Base-by-base conservation (phyloP, 30 jellyfish, hydroid and myxozoan genomes). In the Sanderia malayensis region DNA sequence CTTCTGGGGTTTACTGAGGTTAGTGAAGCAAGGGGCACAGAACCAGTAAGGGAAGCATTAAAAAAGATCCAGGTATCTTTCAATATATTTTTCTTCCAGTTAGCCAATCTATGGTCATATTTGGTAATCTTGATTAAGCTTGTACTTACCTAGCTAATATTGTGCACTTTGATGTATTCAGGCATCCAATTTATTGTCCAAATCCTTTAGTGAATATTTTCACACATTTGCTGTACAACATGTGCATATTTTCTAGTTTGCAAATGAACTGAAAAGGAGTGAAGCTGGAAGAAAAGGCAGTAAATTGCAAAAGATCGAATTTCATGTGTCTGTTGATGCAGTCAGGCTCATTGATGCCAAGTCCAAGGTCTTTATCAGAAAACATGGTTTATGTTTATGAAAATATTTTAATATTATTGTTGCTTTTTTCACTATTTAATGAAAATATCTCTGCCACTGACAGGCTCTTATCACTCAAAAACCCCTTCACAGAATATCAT, bases 211-310 rank as follows among this genome's bases (percentile, higher is more conserved):
- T n/a, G n/a, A n/a, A n/a, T n/a, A n/a, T n/a, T n/a, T n/a, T n/a
- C n/a, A n/a, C n/a, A n/a, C n/a, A n/a, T n/a, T n/a, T n/a, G n/a
- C n/a, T n/a, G n/a, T n/a, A n/a, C n/a, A n/a, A n/a, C n/a, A n/a
- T n/a, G n/a, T n/a, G n/a, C n/a, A n/a, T n/a, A n/a, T n/a, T 62
- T 7, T 33, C 15, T 63, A 92, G 98, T 46, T 92, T 58, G 88
- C 93, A 18, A 88, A 71, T 60, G 94, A 83, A 63, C 41, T 92
- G 3, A 92, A 75, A 71, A 79, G 68, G 44, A 68, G 96, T 58
- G 98, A 92, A 72, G 93, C 95, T 61, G 98, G 98, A 32, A 83
- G 69, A 21, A 92, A 92, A 33, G 94, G 93, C 18, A 83, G 98
- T 81, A 92, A 92, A 45, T 64, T 92, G 66, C 85, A 41, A 41